Conservation (phyloP, 2,113 vertebrate species). For the Xyliphius kryptos region DNA sequence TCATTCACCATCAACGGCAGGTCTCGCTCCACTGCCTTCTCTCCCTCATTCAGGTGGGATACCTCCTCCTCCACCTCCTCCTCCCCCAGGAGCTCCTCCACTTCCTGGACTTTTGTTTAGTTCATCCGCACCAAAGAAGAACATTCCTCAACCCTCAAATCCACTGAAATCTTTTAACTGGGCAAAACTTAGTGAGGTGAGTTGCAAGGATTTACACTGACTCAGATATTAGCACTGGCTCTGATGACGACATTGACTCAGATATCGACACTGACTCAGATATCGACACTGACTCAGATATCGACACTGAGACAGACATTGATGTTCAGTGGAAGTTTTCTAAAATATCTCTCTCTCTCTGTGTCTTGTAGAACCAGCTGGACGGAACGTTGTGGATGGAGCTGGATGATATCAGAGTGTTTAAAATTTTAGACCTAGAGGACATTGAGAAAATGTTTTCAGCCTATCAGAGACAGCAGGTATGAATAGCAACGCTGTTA, state of each 20-base stretch:
- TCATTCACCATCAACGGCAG: slow-evolving; percentile 41
- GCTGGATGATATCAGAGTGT: slow-evolving; percentile 83
- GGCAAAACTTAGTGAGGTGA: slow-evolving; percentile 91
- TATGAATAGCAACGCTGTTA: too few relatives aligned
- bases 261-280: too few relatives aligned
- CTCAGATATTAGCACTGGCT: too few relatives aligned
- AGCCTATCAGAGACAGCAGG: slow-evolving; percentile 97
- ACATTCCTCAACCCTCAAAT: slow-evolving; percentile 84
- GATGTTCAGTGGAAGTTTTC: too few relatives aligned
- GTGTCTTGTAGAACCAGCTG: slow-evolving; percentile 79
- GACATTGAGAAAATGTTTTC: slow-evolving; percentile 94
- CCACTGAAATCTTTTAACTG: slow-evolving; percentile 98
- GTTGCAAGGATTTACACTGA: slow-evolving; percentile 9
- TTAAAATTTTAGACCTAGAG: slow-evolving; percentile 87
- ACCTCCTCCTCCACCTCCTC: too few relatives aligned
- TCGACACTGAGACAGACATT: too few relatives aligned
- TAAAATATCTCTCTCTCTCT: neutral
- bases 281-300: too few relatives aligned
- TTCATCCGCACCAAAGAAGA: too few relatives aligned
- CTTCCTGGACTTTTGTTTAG: too few relatives aligned
- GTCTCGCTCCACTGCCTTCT: slow-evolving; percentile 52
- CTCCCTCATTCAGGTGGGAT: too few relatives aligned
- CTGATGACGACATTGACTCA: too few relatives aligned
- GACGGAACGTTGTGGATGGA: slow-evolving; percentile 88
- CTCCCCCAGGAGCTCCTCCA: too few relatives aligned